Evolutionary conservation across 2,888 invertebrate species (phyloP).

Genomic region (Zeuzera pyrina): DNA sequence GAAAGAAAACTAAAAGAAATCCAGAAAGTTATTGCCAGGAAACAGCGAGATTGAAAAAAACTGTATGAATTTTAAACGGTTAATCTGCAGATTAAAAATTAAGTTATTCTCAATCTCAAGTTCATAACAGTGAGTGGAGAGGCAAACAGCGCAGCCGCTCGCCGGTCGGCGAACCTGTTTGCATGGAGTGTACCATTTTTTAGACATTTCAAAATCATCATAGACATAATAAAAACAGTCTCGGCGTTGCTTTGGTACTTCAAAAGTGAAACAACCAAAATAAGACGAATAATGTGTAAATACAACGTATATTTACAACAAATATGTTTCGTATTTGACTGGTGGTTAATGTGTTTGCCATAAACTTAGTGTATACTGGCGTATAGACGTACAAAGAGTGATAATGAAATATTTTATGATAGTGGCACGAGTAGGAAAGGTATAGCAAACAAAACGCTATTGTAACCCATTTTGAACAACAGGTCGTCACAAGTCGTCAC

Average conservation of each 20-base stretch:
- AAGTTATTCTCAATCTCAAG: constrained; percentile 34
- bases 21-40: constrained; percentile 5
- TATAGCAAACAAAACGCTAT: too few species aligned
- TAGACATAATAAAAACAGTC: neutral
- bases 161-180: constrained; percentile 16
- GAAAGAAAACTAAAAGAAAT: constrained; percentile 6
- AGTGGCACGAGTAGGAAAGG: too few species aligned
- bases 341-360: too few species aligned
- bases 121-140: constrained; percentile 48
- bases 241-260: neutral
- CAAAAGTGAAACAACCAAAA: too few species aligned
- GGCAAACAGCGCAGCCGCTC: constrained; percentile 18
- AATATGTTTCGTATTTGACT: too few species aligned
- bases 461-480: too few species aligned
- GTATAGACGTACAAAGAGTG: too few species aligned
- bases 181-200: constrained; percentile 25
- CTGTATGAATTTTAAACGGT: constrained; percentile 63
- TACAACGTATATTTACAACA: too few species aligned
- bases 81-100: constrained; percentile 57
- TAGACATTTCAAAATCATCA: constrained; percentile 7
- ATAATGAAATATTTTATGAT: too few species aligned
- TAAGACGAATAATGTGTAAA: too few species aligned
- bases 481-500: too few species aligned
- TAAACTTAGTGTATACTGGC: too few species aligned
- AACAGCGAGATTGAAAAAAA: constrained; percentile 13